phyloP scores from a whole-genome alignment of 2,888 invertebrate genomes.

The Stratiomys singularior region DNA sequence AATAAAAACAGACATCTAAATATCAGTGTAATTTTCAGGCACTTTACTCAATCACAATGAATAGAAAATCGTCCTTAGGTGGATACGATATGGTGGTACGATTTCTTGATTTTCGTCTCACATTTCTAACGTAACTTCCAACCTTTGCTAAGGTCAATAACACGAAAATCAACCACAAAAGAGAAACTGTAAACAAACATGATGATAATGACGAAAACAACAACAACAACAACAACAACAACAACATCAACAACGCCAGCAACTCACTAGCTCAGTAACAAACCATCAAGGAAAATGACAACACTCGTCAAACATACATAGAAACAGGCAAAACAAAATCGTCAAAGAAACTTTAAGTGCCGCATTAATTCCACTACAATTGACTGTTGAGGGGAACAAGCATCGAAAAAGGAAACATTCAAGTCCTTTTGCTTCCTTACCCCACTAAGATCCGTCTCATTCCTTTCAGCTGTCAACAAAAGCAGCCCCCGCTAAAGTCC shows the following conservation, averaged over 20 bases:
- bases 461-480: neutral
- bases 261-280: slow-evolving; percentile 1
- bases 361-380: slow-evolving; percentile 35
- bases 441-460: neutral
- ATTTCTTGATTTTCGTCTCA: neutral
- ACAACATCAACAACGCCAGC: neutral
- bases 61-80: no score
- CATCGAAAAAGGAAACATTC: slow-evolving; percentile 32
- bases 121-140: neutral
- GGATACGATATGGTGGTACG: no score
- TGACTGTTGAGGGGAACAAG: neutral
- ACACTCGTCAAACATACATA: slow-evolving; percentile 18
- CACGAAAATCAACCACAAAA: neutral
- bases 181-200: neutral
- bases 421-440: neutral
- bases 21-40: no score
- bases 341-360: slow-evolving; percentile 32
- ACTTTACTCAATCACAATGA: no score
- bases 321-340: slow-evolving; percentile 8
- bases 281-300: neutral
- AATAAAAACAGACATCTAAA: no score
- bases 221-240: no score
- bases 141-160: neutral
- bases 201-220: neutral
- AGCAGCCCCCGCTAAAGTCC: neutral